Evolutionary conservation across 1,140 invertebrate species (phyloP).

Genomic region (Drosophila cardini): DNA sequence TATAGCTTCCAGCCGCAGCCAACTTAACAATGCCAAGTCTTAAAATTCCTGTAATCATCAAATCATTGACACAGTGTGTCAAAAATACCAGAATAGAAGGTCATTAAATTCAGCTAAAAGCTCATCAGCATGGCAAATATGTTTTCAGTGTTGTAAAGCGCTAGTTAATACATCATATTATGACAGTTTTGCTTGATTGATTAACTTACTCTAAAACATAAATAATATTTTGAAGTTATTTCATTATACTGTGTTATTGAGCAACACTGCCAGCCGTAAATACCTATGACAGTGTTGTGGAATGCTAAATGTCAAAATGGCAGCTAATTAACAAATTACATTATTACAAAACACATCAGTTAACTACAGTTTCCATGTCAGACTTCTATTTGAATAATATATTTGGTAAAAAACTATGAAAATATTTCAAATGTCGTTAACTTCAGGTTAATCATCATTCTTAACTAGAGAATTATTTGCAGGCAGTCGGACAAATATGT

Average conservation of each 20-base stretch:
- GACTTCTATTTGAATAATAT: neutral
- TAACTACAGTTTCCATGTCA: neutral
- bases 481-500: neutral
- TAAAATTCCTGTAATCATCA: too few species aligned
- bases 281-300: neutral
- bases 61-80: too few species aligned
- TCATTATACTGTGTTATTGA: too few species aligned
- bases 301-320: neutral
- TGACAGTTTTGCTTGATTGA: too few species aligned
- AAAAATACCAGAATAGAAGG: too few species aligned
- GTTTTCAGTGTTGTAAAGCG: too few species aligned
- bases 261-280: neutral
- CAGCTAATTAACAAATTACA: conserved; percentile 1
- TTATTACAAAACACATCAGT: neutral
- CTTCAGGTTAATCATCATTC: neutral
- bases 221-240: too few species aligned
- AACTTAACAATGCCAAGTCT: neutral
- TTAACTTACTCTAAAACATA: too few species aligned
- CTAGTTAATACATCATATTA: too few species aligned
- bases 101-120: too few species aligned
- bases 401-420: neutral
- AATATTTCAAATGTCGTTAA: neutral
- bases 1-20: too few species aligned
- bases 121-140: too few species aligned
- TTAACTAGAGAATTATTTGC: neutral